These are phyloP conservation scores for Tamandua tetradactyla DNA, from an alignment of 2,797 vertebrate species.

Conservation along the genomic window DNA sequence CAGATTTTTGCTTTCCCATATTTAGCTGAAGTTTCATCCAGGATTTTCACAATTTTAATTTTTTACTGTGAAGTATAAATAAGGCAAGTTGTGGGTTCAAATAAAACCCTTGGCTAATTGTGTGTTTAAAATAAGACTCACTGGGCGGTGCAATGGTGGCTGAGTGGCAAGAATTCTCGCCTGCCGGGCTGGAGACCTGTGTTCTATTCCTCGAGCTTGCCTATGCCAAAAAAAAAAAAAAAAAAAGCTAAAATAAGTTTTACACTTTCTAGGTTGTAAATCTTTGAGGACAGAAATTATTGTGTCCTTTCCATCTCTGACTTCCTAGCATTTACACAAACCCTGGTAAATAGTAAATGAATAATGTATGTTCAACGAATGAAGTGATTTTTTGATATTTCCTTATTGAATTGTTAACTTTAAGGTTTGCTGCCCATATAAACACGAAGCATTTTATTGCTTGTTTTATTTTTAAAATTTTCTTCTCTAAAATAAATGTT, in stretches of 20 bases:
- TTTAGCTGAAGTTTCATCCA: background rate
- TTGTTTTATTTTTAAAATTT: background rate
- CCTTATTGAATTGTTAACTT: background rate
- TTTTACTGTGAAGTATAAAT: slow-evolving; percentile 14
- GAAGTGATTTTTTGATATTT: background rate
- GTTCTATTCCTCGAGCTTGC: too few relatives aligned
- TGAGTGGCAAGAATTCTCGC: too few relatives aligned
- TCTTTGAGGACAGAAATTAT: background rate
- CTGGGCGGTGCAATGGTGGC: too few relatives aligned
- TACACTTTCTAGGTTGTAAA: background rate
- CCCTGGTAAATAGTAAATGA: background rate
- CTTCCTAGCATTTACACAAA: background rate
- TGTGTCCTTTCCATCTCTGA: background rate
- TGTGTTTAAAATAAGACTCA: background rate
- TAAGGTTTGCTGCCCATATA: background rate
- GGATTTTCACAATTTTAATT: slow-evolving; percentile 37
- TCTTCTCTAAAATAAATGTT: slow-evolving; percentile 8
- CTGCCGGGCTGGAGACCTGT: too few relatives aligned
- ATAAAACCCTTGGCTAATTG: background rate
- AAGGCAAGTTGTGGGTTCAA: background rate
- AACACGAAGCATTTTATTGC: background rate
- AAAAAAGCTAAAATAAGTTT: too few relatives aligned
- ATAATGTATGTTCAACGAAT: background rate
- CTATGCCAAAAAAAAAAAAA: too few relatives aligned
- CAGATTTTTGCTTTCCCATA: background rate